phyloP scores from a whole-genome alignment of 2,113 vertebrate species.

The Coracopsis vasa region DNA sequence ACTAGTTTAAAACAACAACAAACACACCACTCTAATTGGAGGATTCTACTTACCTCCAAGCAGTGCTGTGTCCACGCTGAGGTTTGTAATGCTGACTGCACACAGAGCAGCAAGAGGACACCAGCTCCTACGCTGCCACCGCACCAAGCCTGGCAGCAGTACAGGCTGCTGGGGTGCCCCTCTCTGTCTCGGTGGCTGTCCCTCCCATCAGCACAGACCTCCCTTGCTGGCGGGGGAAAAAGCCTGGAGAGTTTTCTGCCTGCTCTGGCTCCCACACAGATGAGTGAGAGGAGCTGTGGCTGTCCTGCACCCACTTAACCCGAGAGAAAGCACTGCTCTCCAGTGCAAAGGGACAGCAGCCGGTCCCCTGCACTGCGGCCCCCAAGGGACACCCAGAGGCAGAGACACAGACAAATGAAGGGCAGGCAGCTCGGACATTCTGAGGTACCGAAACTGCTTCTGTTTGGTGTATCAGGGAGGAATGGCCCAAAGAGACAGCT shows the following conservation, averaged over 20 bases:
- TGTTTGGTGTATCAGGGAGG: background rate
- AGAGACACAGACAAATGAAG: fast-evolving
- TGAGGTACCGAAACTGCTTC: fast-evolving
- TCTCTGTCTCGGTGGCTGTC: fast-evolving
- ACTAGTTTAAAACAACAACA: background rate
- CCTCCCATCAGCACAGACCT: background rate
- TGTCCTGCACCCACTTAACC: background rate
- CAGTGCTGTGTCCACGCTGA: background rate
- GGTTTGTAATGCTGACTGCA: background rate
- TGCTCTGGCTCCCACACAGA: background rate
- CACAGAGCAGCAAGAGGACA: background rate
- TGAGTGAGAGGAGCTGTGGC: background rate
- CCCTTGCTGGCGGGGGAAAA: background rate
- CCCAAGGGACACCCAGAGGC: fast-evolving
- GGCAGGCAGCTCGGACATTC: background rate
- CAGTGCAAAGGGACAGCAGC: background rate
- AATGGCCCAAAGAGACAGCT: background rate
- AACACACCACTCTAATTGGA: background rate
- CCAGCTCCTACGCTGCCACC: background rate
- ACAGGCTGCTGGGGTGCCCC: background rate
- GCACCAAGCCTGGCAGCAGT: background rate
- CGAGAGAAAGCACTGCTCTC: background rate
- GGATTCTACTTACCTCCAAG: background rate
- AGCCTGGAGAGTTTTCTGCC: background rate
- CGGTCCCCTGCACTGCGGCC: no score